Base-by-base conservation (phyloP, 2,888 invertebrate species). In the Lumbricus terrestris region DNA sequence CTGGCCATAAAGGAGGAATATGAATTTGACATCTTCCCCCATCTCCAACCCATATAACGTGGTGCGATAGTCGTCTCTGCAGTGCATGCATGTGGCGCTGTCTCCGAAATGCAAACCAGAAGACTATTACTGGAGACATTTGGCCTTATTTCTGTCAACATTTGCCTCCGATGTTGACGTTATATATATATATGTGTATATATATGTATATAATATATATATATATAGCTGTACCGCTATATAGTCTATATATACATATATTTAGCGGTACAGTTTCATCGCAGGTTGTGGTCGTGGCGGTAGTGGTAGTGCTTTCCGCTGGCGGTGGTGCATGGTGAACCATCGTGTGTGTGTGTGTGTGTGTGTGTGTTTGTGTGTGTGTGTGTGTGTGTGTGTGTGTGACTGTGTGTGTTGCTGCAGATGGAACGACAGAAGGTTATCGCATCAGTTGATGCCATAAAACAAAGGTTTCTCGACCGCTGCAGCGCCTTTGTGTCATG, bases 381-480 rank as follows among this genome's bases (percentile, higher is more conserved):
- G n/a, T n/a, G n/a, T n/a, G n/a, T n/a, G n/a, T n/a, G n/a, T n/a
- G n/a, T n/a, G n/a, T n/a, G n/a, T n/a, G n/a, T n/a, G n/a, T n/a
- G n/a, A n/a, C n/a, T n/a, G n/a, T n/a, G n/a, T n/a, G n/a, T n/a
- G n/a, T n/a, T n/a, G 69, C 69, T 69, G 69, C n/a, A 69, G 69
- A n/a, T 69, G 69, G 69, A 69, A 69, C 69, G 69, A n/a, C n/a
- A 69, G 69, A 69, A 69, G 69, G 69, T 69, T 69, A 69, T 69
- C 69, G 69, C 69, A 69, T 69, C 69, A 69, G 69, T 69, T 47
- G 47, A 47, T 20, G 47, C 6, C 47, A 47, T 47, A n/a, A 69
- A 69, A n/a, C n/a, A 69, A 69, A 69, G 69, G 69, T 69, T 69
- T 69, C 29, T 69, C n/a, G 20, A 54, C 15, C 40, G 40, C n/a